Percentiles rank a stretch among this genome's conserved stretches.
Evolutionary conservation across 2,888 invertebrate genomes (phyloP).

Genomic region (Ceraclea dissimilis): DNA sequence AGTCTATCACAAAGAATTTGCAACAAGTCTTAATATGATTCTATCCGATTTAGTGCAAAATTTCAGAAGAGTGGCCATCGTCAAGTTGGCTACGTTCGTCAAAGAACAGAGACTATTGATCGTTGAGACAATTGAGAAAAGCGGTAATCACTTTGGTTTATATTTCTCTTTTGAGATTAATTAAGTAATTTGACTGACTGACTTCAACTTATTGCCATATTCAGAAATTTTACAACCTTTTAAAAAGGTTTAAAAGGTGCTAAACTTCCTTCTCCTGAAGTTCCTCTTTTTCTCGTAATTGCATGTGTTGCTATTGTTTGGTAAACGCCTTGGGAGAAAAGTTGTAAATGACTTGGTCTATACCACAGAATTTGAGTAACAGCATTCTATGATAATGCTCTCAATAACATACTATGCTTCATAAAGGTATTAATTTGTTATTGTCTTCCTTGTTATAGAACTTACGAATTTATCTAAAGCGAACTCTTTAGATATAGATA

Average conservation of each 20-base stretch:
- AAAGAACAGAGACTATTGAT: slow-evolving; percentile 38
- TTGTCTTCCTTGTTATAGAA: too few relatives aligned
- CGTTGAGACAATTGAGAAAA: slow-evolving; percentile 35
- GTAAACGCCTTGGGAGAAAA: too few relatives aligned
- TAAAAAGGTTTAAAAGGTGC: neutral
- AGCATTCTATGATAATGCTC: too few relatives aligned
- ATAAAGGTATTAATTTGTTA: too few relatives aligned
- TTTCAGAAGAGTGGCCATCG: slow-evolving; percentile 39
- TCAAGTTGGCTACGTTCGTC: slow-evolving; percentile 42
- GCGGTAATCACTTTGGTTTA: slow-evolving; percentile 31
- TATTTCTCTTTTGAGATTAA: neutral
- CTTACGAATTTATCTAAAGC: slow-evolving; percentile 12
- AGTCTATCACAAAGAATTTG: slow-evolving; percentile 33
- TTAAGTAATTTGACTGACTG: too few relatives aligned
- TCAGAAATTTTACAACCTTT: neutral
- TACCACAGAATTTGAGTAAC: too few relatives aligned
- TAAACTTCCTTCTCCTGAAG: too few relatives aligned
- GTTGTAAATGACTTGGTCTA: too few relatives aligned
- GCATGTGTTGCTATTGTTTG: too few relatives aligned
- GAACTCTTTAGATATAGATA: slow-evolving; percentile 5
- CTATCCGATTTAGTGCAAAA: slow-evolving; percentile 42
- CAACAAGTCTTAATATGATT: slow-evolving; percentile 34
- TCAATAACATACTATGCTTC: too few relatives aligned
- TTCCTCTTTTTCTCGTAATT: too few relatives aligned
- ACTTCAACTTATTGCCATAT: too few relatives aligned